These are phyloP conservation scores for Masticophis lateralis DNA, from an alignment of 2,797 vertebrate species.

Conservation along the genomic window DNA sequence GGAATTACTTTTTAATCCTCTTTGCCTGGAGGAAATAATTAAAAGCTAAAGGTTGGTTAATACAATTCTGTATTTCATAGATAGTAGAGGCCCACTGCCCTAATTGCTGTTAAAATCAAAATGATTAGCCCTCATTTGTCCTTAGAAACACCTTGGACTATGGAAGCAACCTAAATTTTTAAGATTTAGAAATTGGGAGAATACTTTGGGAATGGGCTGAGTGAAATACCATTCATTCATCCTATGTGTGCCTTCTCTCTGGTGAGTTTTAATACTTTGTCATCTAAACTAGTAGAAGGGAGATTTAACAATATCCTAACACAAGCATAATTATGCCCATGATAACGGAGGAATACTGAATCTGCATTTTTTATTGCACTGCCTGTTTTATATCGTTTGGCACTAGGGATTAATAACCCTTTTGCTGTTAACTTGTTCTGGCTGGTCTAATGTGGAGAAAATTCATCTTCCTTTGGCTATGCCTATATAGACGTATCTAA, in stretches of 20 bases:
- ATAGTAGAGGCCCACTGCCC: not conserved
- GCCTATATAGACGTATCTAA: not conserved
- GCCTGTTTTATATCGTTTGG: not conserved
- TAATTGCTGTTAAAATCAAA: not conserved
- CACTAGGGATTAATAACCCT: not conserved
- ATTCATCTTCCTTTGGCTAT: not conserved
- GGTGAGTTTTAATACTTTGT: not conserved
- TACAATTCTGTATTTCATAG: not conserved
- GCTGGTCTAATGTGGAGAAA: not conserved
- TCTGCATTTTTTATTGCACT: not conserved
- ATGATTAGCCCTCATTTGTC: not conserved
- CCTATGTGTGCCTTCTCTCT: not conserved
- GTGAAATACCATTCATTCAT: not conserved
- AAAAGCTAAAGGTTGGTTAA: not conserved
- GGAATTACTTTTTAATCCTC: not conserved
- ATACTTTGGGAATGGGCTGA: not conserved
- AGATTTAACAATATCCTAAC: not conserved
- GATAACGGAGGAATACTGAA: not conserved
- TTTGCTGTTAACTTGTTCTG: not conserved
- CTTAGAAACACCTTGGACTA: not conserved
- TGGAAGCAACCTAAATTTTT: not conserved
- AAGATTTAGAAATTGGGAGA: not conserved
- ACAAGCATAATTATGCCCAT: not conserved
- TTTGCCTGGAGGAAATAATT: not conserved
- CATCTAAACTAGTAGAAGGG: not conserved